These are phyloP conservation scores for Colossoma macropomum DNA, from an alignment of 2,113 vertebrate genomes.

Conservation along the genomic window DNA sequence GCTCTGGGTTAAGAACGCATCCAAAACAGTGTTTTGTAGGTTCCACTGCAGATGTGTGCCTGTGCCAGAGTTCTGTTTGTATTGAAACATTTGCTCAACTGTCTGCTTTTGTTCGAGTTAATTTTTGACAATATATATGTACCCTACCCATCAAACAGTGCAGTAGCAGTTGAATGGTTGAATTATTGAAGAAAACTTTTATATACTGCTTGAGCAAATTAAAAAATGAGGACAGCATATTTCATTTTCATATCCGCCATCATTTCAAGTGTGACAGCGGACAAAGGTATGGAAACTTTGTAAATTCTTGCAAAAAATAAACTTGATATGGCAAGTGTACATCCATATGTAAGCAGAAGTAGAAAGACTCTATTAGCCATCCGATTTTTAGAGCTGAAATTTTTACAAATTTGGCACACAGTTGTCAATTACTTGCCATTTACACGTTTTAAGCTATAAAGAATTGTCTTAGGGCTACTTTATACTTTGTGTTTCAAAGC, in stretches of 20 bases:
- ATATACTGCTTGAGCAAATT: background rate
- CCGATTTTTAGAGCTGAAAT: too few relatives aligned
- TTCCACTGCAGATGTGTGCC: background rate
- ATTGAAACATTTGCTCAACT: constrained; percentile 39
- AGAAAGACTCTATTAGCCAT: too few relatives aligned
- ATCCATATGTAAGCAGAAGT: too few relatives aligned
- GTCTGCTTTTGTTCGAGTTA: constrained; percentile 37
- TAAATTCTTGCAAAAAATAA: background rate
- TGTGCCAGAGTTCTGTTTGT: constrained; percentile 40
- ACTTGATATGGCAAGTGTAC: too few relatives aligned
- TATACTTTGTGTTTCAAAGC: background rate
- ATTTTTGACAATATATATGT: constrained; percentile 40
- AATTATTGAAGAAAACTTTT: background rate
- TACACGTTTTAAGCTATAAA: too few relatives aligned
- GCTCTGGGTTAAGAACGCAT: background rate
- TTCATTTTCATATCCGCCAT: constrained; percentile 36
- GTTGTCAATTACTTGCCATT: too few relatives aligned
- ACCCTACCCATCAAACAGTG: background rate
- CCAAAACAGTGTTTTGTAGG: background rate
- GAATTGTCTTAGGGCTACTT: background rate
- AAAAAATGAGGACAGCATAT: constrained; percentile 27
- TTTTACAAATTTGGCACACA: background rate
- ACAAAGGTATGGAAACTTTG: constrained; percentile 44
- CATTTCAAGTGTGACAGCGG: constrained; percentile 5
- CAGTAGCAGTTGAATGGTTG: background rate